A percentile compares a stretch with the other conserved stretches of the same genome.
These are phyloP conservation scores for Hylaeus anthracinus DNA, from an alignment of 1,140 invertebrate genomes.

Conservation along the genomic window DNA sequence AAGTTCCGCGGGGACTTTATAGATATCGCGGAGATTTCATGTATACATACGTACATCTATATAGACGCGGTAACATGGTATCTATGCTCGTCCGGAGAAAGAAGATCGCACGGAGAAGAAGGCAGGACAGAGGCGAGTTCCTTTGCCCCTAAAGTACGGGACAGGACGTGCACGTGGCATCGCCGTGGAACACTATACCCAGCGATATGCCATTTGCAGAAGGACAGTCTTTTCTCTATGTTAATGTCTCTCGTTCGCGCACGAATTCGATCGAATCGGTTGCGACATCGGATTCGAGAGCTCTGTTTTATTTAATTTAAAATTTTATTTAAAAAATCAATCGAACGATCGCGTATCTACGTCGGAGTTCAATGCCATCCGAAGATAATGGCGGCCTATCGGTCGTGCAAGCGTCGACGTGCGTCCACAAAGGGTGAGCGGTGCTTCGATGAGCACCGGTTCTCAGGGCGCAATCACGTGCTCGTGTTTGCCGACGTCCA, in stretches of 20 bases:
- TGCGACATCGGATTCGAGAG: too few species aligned
- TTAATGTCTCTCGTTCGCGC: background rate
- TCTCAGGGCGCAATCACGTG: background rate
- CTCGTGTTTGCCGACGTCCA: slow-evolving; percentile 1
- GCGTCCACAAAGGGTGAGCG: slow-evolving; percentile 20
- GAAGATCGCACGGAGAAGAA: background rate
- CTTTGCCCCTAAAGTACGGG: slow-evolving; percentile 42
- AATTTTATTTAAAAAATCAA: background rate
- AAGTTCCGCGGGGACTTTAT: slow-evolving; percentile 29
- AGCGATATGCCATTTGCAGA: slow-evolving; percentile 11
- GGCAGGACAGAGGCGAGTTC: slow-evolving; percentile 34
- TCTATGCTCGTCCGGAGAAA: background rate
- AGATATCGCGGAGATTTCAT: slow-evolving; percentile 27
- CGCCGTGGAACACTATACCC: background rate
- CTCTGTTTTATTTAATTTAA: too few species aligned
- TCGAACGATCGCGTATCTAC: slow-evolving; percentile 5
- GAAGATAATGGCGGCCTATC: slow-evolving; percentile 16
- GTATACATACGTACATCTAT: background rate
- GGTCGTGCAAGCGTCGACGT: slow-evolving; percentile 9
- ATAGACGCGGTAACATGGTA: background rate
- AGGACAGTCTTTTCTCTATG: background rate
- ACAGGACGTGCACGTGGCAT: slow-evolving; percentile 43
- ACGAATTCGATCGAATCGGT: too few species aligned
- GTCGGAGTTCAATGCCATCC: slow-evolving; percentile 40
- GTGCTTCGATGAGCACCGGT: background rate